Percentiles rank a stretch among this genome's conserved stretches.
phyloP scores from a whole-genome alignment of 2,888 invertebrate genomes.

The Barypeithes pellucidus region DNA sequence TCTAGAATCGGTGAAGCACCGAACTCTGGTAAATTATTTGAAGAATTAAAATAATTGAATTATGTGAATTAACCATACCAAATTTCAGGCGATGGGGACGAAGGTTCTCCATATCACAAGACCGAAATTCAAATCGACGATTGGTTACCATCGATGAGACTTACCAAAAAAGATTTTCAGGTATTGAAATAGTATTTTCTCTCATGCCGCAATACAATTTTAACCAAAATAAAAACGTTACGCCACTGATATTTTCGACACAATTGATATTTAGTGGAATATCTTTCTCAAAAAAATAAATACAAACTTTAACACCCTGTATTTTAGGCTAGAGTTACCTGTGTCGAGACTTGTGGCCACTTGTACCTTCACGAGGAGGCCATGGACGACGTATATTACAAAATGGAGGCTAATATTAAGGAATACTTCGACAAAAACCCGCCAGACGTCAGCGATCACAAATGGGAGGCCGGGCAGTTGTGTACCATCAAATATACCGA shows the following conservation, averaged over 20 bases:
- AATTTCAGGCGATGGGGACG: conserved; percentile 9
- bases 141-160: conserved; percentile 77
- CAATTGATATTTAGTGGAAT: no score
- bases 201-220: no score
- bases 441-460: conserved; percentile 33
- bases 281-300: no score
- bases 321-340: conserved; percentile 74
- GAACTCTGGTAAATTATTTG: background rate
- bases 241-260: no score
- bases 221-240: no score
- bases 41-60: background rate
- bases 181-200: no score
- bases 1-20: background rate
- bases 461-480: conserved; percentile 77
- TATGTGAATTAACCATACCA: no score
- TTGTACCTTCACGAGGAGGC: conserved; percentile 69
- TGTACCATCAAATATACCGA: conserved; percentile 82
- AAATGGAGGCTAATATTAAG: conserved; percentile 63
- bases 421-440: conserved; percentile 58
- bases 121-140: conserved; percentile 65
- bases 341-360: conserved; percentile 73
- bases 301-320: no score
- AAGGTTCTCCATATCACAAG: conserved; percentile 71
- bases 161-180: conserved; percentile 73
- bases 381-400: conserved; percentile 58